Evolutionary conservation across 2,113 vertebrate species (phyloP).

Genomic region (Rhombomys opimus): DNA sequence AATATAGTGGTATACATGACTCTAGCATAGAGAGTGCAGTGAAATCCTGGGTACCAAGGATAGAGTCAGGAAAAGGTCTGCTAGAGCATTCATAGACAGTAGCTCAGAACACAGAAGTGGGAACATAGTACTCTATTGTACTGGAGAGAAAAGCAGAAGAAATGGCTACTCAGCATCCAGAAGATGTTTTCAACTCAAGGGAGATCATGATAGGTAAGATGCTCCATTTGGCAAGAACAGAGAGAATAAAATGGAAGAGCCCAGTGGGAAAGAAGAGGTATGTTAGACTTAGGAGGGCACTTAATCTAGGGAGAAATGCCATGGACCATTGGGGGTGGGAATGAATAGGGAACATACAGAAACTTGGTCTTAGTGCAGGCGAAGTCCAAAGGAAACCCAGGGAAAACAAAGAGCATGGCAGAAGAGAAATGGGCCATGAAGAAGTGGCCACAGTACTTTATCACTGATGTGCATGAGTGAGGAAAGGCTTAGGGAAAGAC

Average conservation of each 20-base stretch:
- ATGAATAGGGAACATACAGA: background rate
- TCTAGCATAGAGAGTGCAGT: background rate
- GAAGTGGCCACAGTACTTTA: background rate
- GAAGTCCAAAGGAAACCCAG: background rate
- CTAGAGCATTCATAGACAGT: background rate
- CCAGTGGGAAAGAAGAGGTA: background rate
- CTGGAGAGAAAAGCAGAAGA: background rate
- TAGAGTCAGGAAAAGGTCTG: background rate
- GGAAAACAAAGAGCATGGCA: background rate
- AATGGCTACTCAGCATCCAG: accelerated
- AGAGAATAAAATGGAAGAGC: background rate
- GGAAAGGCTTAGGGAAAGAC: background rate
- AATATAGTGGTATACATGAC: background rate
- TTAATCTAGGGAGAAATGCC: background rate
- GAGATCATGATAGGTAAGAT: background rate
- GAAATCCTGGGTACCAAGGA: no score
- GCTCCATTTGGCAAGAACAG: background rate
- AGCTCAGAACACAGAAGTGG: background rate
- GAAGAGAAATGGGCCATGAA: background rate
- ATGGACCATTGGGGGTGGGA: no score
- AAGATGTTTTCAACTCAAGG: background rate
- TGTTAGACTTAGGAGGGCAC: accelerated
- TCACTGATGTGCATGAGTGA: background rate
- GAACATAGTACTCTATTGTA: background rate
- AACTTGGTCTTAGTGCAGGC: background rate